Base-by-base conservation (phyloP, 30 jellyfish, hydroid and myxozoan species). In the Aurelia aurita region DNA sequence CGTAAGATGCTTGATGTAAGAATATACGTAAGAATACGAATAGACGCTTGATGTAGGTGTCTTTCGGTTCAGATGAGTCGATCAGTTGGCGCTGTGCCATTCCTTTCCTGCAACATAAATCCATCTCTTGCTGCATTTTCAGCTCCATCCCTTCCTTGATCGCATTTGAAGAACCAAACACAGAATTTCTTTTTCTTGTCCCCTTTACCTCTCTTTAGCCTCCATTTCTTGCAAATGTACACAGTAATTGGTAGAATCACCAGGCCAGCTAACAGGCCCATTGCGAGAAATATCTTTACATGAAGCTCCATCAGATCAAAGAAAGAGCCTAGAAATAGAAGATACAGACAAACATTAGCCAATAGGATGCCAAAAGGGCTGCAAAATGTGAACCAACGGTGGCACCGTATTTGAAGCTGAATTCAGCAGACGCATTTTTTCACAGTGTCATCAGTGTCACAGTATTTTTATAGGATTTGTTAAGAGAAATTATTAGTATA, bases 91-190 rank as follows among this genome's bases (percentile, higher is more conserved):
- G 89, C 89, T 13, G 53, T 53, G 10, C 51, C 76, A 64, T 64
- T 26, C 76, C 19, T 19, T 26, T 64, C 51, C 55, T 18, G 25
- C 76, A 23, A 54, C 45, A 23, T 26, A 19, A 31, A 26, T 18
- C 25, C 51, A 26, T 64, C 46, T 10, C 23, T 26, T 26, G 22
- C 23, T 0, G 10, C 20, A 16, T 64, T 21, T 26, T 64, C 29
- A 28, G 22, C 22, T 26, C 46, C 51, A 58, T 78, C 26, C 59
- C 64, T 69, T 23, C 70, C 80, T 47, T 67, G 91, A n/a, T 81
- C 91, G 34, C 91, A 81, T 53, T 69, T 81, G 85, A 81, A 81
- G 72, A 81, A 58, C 91, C 91, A 81, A 5, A 28, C 70, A 26
- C 85, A 81, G 69, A 67, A 81, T 13, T 79, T 16, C 45, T 69